Evolutionary conservation across 2,888 invertebrate species (phyloP), one percentile per base, ranked within the genome.

Genomic region (Agrochola macilenta): DNA sequence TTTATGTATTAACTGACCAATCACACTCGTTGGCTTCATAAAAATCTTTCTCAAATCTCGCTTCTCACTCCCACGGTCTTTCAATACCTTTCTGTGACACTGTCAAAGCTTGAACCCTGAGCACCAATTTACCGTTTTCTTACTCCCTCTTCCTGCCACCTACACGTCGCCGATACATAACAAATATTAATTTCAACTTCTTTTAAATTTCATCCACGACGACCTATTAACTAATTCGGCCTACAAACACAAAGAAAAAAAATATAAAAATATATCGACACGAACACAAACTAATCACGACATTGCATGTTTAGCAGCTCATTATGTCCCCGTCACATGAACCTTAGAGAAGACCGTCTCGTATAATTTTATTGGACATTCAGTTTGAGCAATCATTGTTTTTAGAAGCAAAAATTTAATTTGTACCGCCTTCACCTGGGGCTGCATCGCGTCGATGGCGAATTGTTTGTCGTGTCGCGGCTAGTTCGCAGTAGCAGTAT

Each of bases 231-330:
- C 82, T 75, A 89, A 95, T 95, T 95, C 95, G 96, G 95, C 94
- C 93, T 88, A 90, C 88, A 93, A 90, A 93, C 93, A 94, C 87
- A 92, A 90, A 89, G 89, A 90, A 90, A 88, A 52, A 87, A 89
- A 87, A 84, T 83, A 87, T 49, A 88, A 86, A 89, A 85, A 82
- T 65, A 83, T 83, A 90, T 87, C 91, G 93, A 95, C 95, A 95
- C 94, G 90, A 93, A 95, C 95, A 95, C 95, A 92, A 86, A 94
- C 90, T 88, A 93, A 93, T 95, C 96, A 96, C 95, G 95, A 95
- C 96, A 96, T 96, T 96, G 96, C 96, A 96, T 96, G 96, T 94
- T 95, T 96, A 96, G 96, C 94, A 93, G 94, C 94, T 96, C 96
- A 96, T 95, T 92, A 93, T 91, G 93, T 93, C 94, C 96, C 95